These are phyloP conservation scores for Dryomyza anilis DNA, from an alignment of 2,888 invertebrate species.

Conservation along the genomic window DNA sequence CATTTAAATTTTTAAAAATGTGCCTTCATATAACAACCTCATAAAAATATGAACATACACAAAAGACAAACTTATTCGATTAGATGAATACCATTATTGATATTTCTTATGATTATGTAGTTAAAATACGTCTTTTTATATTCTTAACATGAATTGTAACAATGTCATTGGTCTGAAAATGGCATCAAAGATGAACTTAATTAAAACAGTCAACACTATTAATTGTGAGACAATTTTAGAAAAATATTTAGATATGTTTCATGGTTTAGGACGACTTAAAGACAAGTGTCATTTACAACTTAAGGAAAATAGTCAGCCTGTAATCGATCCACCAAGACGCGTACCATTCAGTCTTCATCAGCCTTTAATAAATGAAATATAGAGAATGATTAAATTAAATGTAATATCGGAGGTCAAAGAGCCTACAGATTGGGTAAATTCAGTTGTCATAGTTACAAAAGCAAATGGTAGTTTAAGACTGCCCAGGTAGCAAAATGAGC, in stretches of 20 bases:
- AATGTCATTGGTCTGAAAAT: constrained; percentile 23
- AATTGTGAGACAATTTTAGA: constrained; percentile 20
- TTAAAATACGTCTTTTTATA: constrained; percentile 1
- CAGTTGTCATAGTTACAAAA: constrained; percentile 1
- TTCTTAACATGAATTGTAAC: constrained; percentile 17
- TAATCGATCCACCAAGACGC: constrained; percentile 14
- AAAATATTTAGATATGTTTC: constrained; percentile 23
- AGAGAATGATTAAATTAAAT: no score
- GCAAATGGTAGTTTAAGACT: not conserved
- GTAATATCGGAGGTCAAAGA: not conserved
- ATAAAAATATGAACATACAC: no score
- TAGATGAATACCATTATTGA: no score
- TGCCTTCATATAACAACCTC: no score
- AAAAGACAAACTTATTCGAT: no score
- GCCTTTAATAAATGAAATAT: constrained; percentile 15
- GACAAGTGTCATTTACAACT: constrained; percentile 20
- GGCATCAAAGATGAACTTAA: constrained; percentile 20
- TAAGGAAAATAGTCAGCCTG: constrained; percentile 13
- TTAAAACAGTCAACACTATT: constrained; percentile 17
- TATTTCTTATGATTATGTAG: not conserved
- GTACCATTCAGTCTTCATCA: constrained; percentile 23
- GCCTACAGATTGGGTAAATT: not conserved
- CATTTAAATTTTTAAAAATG: no score
- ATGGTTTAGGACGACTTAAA: constrained; percentile 19
- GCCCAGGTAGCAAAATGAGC: no score